phyloP scores from a whole-genome alignment of 2,888 invertebrate genomes.

The Zelleria hepariella region DNA sequence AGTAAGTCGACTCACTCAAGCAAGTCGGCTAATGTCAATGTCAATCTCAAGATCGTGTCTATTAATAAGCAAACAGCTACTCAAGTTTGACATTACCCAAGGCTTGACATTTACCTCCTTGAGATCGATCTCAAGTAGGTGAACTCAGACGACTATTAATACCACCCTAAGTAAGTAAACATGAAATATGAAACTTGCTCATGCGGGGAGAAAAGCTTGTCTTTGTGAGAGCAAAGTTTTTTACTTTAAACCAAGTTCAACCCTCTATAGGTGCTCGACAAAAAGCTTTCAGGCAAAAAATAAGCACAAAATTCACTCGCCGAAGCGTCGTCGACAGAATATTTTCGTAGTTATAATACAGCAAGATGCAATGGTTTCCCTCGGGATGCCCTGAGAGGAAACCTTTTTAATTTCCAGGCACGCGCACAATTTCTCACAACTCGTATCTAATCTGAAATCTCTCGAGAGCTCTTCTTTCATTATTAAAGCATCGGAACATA shows the following conservation, averaged over 20 bases:
- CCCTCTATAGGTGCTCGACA: background rate
- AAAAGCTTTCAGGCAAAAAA: conserved; percentile 2
- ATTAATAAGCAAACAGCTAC: too few relatives aligned
- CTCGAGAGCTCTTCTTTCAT: background rate
- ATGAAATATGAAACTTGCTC: background rate
- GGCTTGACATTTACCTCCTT: too few relatives aligned
- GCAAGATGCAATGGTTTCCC: background rate
- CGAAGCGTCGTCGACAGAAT: background rate
- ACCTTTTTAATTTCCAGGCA: background rate
- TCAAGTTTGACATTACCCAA: too few relatives aligned
- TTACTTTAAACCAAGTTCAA: background rate
- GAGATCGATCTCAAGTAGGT: background rate
- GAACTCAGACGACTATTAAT: too few relatives aligned
- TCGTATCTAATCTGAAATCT: background rate
- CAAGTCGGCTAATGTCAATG: too few relatives aligned
- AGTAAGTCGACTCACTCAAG: too few relatives aligned
- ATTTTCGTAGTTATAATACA: background rate
- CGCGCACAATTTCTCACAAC: background rate
- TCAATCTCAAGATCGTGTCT: too few relatives aligned
- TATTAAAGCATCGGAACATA: background rate
- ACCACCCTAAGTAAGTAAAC: background rate
- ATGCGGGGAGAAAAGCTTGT: background rate
- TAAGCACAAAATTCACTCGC: background rate
- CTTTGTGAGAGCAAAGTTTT: background rate
- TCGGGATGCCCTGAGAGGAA: background rate